phyloP scores from a whole-genome alignment of 2,797 vertebrate genomes.

The Coilia nasus region DNA sequence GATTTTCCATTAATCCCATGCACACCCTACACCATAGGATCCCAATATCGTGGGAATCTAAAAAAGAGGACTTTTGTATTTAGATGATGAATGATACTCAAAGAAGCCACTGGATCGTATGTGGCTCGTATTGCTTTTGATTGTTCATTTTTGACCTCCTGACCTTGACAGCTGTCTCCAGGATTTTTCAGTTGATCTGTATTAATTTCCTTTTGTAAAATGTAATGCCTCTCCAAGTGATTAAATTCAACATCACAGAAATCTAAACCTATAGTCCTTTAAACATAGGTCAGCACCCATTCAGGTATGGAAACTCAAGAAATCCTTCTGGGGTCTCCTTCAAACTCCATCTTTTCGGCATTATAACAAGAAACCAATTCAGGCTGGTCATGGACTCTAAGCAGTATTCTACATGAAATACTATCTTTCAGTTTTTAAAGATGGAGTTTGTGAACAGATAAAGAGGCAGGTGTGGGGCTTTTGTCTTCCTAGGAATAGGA shows the following conservation, averaged over 20 bases:
- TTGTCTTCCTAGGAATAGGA: background rate
- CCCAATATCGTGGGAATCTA: background rate
- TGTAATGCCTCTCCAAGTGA: background rate
- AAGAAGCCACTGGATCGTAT: constrained; percentile 9
- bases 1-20: background rate
- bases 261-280: background rate
- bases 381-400: background rate
- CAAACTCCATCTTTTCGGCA: background rate
- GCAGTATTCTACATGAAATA: background rate
- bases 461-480: background rate
- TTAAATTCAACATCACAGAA: background rate
- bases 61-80: background rate
- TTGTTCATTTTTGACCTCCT: background rate
- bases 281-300: background rate
- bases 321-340: background rate
- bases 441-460: background rate
- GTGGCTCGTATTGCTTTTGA: constrained; percentile 22
- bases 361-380: background rate
- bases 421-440: background rate
- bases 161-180: constrained; percentile 18
- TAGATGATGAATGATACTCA: background rate
- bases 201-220: background rate
- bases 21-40: background rate
- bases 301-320: background rate
- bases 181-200: background rate